These are phyloP conservation scores for Pterocles gutturalis DNA, from an alignment of 2,113 vertebrate species.

Conservation along the genomic window DNA sequence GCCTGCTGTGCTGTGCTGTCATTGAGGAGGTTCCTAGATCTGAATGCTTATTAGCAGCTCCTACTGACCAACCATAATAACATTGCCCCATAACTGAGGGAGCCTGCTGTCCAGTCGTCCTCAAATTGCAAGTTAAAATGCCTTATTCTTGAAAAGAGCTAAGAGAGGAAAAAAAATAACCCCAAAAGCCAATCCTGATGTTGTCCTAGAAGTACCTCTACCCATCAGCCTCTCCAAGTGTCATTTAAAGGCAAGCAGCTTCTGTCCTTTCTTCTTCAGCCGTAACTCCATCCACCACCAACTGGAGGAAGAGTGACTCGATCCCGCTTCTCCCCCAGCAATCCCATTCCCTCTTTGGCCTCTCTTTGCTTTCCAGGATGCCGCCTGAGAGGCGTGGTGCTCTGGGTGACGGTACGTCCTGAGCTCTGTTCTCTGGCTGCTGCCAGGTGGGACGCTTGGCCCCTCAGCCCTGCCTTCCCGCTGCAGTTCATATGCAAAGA, in stretches of 20 bases:
- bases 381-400: not conserved
- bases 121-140: not conserved
- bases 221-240: not conserved
- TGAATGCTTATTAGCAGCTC: not conserved
- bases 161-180: not conserved
- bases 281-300: not conserved
- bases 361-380: not conserved
- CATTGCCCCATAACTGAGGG: not conserved
- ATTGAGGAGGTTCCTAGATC: not conserved
- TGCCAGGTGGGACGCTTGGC: not conserved
- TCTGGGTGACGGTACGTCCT: not conserved
- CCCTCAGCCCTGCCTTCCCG: rapidly evolving
- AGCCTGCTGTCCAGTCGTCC: not conserved
- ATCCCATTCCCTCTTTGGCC: not conserved
- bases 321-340: not conserved
- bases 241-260: not conserved
- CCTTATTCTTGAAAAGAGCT: not conserved
- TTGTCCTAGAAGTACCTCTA: not conserved
- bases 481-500: not conserved
- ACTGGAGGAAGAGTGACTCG: not conserved
- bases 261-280: not conserved
- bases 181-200: not conserved
- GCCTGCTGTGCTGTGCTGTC: not conserved
- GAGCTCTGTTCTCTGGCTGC: not conserved
- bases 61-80: not conserved